Conservation (phyloP, 2,888 invertebrate species). For the Volucella inflata region DNA sequence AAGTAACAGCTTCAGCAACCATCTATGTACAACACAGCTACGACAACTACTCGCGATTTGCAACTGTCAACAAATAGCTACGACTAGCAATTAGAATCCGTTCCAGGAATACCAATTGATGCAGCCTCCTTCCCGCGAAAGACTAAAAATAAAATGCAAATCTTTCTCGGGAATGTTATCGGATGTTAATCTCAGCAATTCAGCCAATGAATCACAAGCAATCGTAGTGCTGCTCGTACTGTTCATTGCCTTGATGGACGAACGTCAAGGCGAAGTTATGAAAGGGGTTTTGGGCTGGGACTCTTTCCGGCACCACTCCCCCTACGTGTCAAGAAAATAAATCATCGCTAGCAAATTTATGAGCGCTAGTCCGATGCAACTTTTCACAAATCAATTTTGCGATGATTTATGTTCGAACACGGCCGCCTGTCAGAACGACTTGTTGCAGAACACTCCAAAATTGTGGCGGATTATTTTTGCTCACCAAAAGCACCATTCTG, state of each 20-base stretch:
- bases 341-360: constrained; percentile 49
- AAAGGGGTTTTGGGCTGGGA: constrained; percentile 17
- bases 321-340: constrained; percentile 62
- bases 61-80: constrained; percentile 63
- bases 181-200: constrained; percentile 36
- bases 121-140: background rate
- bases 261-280: constrained; percentile 53
- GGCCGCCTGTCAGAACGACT: constrained; percentile 56
- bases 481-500: constrained; percentile 30
- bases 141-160: constrained; percentile 51
- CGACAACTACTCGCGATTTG: constrained; percentile 41
- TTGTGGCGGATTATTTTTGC: constrained; percentile 19
- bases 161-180: constrained; percentile 52
- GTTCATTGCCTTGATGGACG: constrained; percentile 53
- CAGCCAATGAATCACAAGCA: constrained; percentile 66
- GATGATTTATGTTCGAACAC: constrained; percentile 70
- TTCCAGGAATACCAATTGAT: constrained; percentile 39
- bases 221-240: constrained; percentile 43
- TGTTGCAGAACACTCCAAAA: constrained; percentile 32
- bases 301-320: constrained; percentile 46
- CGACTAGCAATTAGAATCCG: constrained; percentile 53
- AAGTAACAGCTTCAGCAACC: constrained; percentile 32
- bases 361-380: constrained; percentile 3
- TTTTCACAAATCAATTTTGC: constrained; percentile 66
- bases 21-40: constrained; percentile 14